Base-by-base conservation (phyloP, 2,797 vertebrate species). In the Rousettus madagascariensis region DNA sequence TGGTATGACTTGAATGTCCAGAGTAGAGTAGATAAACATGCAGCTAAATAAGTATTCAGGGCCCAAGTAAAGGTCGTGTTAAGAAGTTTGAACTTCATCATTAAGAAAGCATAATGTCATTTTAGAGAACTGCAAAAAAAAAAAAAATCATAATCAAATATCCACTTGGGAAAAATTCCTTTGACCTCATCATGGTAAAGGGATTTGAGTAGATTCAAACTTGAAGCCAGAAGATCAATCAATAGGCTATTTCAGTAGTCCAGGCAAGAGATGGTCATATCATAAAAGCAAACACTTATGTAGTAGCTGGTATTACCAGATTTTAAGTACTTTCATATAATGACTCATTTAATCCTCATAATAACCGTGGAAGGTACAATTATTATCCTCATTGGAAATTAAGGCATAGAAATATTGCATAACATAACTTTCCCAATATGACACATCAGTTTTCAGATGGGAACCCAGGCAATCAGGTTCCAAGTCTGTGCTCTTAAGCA, bases 131-230 rank as follows among this genome's bases (percentile, higher is more conserved):
- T 82, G 4, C 8, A 86, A 75, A 80, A 85, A 69, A 57, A 57
- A 57, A 41, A 71, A 61, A n/a, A 63, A 5, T 53, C 12, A 55
- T 5, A 51, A 83, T 92, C 65, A 93, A 24, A 43, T 91, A 78
- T 69, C 26, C 5, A 75, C 38, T 89, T 92, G 68, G 78, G 61
- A 92, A 72, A 75, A 6, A 77, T 77, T 83, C 33, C 1, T 33
- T 92, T 90, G 78, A 16, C 15, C 89, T 94, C 43, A 57, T 88
- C 88, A 94, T 91, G 36, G 51, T 59, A 94, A 91, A 84, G 8
- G 43, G 5, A 53, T 36, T 89, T 94, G 41, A 91, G 13, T 51
- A 13, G 49, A 69, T 74, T 53, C 10, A 28, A 63, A 61, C 55
- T 74, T 55, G 6, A 19, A 89, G n/a, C 51, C 41, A 86, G 30